Percentiles rank a stretch among this genome's conserved stretches.
phyloP scores from a whole-genome alignment of 2,113 vertebrate genomes.

The Actenoides lindsayi region DNA sequence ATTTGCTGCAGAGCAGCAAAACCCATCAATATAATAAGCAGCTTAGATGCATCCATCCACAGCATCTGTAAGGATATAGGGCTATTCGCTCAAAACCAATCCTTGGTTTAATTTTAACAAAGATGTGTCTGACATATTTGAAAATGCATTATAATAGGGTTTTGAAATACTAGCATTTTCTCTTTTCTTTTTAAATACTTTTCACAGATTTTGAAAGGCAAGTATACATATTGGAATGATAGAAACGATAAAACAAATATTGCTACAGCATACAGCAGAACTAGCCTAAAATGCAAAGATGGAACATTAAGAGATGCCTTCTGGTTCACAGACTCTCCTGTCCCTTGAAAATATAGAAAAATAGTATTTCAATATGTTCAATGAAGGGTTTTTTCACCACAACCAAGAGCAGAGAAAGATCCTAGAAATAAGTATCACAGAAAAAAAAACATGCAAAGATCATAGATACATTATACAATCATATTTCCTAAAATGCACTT shows the following conservation, averaged over 20 bases:
- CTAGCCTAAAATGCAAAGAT: constrained; percentile 51
- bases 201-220: constrained; percentile 72
- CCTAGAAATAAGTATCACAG: constrained; percentile 7
- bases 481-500: constrained; percentile 58
- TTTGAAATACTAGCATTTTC: constrained; percentile 78
- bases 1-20: constrained; percentile 88
- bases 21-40: constrained; percentile 99
- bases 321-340: constrained; percentile 28
- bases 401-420: constrained; percentile 5
- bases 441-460: constrained; percentile 37
- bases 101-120: constrained; percentile 89
- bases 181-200: constrained; percentile 79
- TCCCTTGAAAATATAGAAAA: constrained; percentile 48
- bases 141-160: constrained; percentile 81
- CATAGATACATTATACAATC: constrained; percentile 36
- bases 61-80: constrained; percentile 89
- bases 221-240: constrained; percentile 64
- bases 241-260: constrained; percentile 65
- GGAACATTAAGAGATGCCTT: constrained; percentile 36
- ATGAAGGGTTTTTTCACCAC: neutral
- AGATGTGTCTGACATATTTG: constrained; percentile 87
- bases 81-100: constrained; percentile 88
- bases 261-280: constrained; percentile 50
- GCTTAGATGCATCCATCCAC: constrained; percentile 97
- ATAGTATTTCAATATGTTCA: constrained; percentile 9